A percentile compares a stretch with the other conserved stretches of the same genome.
Conservation (phyloP, 2,797 vertebrate species). For the Hippopotamyrus pictus region DNA sequence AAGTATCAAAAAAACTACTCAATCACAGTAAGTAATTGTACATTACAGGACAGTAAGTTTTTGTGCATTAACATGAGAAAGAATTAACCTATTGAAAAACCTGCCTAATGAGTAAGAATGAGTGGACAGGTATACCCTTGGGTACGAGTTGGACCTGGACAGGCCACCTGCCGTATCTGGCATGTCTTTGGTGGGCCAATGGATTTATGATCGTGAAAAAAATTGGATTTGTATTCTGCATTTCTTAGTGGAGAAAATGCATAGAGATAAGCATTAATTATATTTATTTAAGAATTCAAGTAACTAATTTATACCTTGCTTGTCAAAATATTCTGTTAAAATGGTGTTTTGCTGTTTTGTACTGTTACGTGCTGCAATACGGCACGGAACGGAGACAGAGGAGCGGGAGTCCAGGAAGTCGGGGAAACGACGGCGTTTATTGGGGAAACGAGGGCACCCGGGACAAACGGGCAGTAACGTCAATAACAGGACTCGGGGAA, state of each 20-base stretch:
- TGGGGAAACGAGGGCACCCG: no score
- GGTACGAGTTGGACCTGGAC: not conserved
- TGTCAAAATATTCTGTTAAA: not conserved
- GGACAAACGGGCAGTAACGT: no score
- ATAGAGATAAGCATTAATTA: not conserved
- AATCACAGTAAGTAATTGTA: not conserved
- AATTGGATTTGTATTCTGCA: not conserved
- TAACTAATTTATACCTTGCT: not conserved
- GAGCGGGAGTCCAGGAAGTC: no score
- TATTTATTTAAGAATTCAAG: not conserved
- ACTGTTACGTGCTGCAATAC: no score
- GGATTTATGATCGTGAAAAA: not conserved
- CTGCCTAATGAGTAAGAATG: not conserved
- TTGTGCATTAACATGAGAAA: not conserved
- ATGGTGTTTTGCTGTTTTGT: not conserved
- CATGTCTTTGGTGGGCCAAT: not conserved
- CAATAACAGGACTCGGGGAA: no score
- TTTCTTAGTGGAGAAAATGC: not conserved
- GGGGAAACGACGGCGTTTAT: no score
- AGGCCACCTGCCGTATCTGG: not conserved
- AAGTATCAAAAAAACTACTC: not conserved
- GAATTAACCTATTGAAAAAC: not conserved
- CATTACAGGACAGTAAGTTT: not conserved
- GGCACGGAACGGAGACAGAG: no score
- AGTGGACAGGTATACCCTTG: not conserved